phyloP scores from a whole-genome alignment of 64 coral and sea anemone species.

The Exaiptasia diaphana region DNA sequence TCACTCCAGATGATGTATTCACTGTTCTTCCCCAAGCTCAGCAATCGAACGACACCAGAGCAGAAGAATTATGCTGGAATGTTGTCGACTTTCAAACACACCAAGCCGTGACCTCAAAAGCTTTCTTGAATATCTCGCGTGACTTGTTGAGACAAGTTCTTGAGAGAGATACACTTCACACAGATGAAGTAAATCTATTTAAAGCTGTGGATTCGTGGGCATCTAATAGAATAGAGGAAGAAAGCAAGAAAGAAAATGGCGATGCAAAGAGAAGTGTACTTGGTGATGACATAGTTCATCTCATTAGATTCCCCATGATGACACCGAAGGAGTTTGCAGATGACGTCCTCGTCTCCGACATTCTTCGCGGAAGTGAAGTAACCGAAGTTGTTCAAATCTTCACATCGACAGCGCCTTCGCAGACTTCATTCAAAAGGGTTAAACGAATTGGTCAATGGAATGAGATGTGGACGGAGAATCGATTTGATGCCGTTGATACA shows the following conservation, averaged over 20 bases:
- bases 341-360: background rate
- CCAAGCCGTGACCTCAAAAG: background rate
- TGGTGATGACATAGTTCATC: slow-evolving; percentile 39
- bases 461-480: background rate
- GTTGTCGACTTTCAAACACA: slow-evolving; percentile 17
- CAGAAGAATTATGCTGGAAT: slow-evolving; percentile 21
- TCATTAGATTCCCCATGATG: slow-evolving; percentile 50
- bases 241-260: background rate
- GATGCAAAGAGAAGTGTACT: slow-evolving; percentile 9
- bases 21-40: slow-evolving; percentile 15
- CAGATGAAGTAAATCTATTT: background rate
- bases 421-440: background rate
- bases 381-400: background rate
- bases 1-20: slow-evolving; percentile 28
- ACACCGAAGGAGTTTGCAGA: slow-evolving; percentile 1
- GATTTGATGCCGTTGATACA: background rate
- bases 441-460: background rate
- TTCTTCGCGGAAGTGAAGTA: background rate
- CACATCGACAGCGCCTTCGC: background rate
- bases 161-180: background rate
- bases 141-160: background rate
- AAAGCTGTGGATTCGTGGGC: slow-evolving; percentile 25
- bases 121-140: slow-evolving; percentile 6
- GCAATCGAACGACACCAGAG: slow-evolving; percentile 3
- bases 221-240: background rate